Base-by-base conservation (phyloP, 2,888 invertebrate genomes). In the Dilophus febrilis region DNA sequence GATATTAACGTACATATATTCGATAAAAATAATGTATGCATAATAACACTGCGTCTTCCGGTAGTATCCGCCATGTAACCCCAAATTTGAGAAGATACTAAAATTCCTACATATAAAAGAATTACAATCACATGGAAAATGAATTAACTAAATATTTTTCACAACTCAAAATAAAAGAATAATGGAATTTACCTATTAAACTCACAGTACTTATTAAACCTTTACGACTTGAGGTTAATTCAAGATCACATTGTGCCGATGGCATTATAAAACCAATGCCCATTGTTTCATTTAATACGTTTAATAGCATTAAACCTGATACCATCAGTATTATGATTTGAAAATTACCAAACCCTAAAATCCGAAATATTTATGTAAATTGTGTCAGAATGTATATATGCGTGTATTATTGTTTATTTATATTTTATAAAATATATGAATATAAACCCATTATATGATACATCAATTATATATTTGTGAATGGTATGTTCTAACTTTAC, bases 281-380 rank as follows among this genome's bases (percentile, higher is more conserved):
- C 60, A 77, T 65, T 11, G 74, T 75, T 59, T 77, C 77, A 58
- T 75, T 71, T 44, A 78, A 75, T 46, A 77, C 74, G 35, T 74
- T 71, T 71, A 77, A 71, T 11, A 79, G 58, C 28, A 74, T 67
- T 6, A 72, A 53, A 1, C 78, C 79, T 12, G 70, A 66, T 37
- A 72, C 66, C 38, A 77, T 47, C 49, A 77, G 61, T 33, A 77
- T 64, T 26, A 65, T 55, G 40, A 74, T 56, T 51, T 79, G 77
- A 54, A 72, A 74, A n/a, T 59, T 52, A 0, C 79, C 79, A 48
- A 72, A 73, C 35, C 77, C 77, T 76, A 56, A 22, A 22, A 22
- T 22, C 4, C n/a, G n/a, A n/a, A n/a, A n/a, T n/a, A n/a, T n/a
- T n/a, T n/a, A n/a, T n/a, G n/a, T n/a, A n/a, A n/a, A n/a, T n/a